Evolutionary conservation across 2,888 invertebrate genomes (phyloP).

Genomic region (Cecidostiba fungosa): DNA sequence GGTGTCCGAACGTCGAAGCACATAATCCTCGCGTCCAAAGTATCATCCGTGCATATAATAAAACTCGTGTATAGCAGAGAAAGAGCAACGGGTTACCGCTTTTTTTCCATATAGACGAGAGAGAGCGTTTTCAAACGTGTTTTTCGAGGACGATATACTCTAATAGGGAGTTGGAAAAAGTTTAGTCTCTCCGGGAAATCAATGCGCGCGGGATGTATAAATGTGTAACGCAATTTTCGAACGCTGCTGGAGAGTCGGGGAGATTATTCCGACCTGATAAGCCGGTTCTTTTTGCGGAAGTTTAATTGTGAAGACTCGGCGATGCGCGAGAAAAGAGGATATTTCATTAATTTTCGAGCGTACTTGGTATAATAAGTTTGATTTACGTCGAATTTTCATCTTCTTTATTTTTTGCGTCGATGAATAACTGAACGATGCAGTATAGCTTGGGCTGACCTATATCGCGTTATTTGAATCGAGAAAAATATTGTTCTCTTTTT

Average conservation of each 20-base stretch:
- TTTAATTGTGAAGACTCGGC: not conserved
- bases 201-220: not conserved
- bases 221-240: not conserved
- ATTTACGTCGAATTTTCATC: not conserved
- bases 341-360: not conserved
- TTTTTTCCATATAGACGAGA: not conserved
- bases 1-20: not conserved
- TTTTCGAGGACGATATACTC: not conserved
- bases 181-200: not conserved
- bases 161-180: not conserved
- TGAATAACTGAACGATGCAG: not conserved
- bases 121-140: not conserved
- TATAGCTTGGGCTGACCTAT: not conserved
- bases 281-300: not conserved
- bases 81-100: not conserved
- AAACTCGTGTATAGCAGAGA: not conserved
- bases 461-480: not conserved
- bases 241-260: not conserved
- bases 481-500: not conserved
- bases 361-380: not conserved
- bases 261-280: conserved; percentile 24
- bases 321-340: not conserved
- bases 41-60: not conserved
- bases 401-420: not conserved
- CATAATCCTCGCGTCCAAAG: not conserved